Evolutionary conservation across 2,888 invertebrate genomes (phyloP), one percentile per base, ranked within the genome.

Genomic region (Ormia ochracea): DNA sequence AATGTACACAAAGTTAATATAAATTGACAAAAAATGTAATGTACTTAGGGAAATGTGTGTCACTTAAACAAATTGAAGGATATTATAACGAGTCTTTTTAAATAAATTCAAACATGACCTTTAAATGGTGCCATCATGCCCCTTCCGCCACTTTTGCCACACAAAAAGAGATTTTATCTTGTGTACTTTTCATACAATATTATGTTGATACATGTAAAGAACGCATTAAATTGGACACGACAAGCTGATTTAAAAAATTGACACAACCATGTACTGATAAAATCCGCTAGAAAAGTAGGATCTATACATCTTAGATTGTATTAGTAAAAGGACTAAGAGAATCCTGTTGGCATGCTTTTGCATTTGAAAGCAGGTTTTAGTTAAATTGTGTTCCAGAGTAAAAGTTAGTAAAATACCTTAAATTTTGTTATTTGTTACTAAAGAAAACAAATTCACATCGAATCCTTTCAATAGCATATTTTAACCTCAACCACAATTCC

Each of bases 401-500:
- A 10, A 4, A 5, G 21, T 12, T 2, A 12, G 1, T 23, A 4
- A n/a, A 23, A 23, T 23, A 50, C 6, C 3, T 14, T 28, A 26
- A n/a, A 26, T 14, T 23, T 50, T 28, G 3, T 28, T 28, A 28
- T 14, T 50, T 28, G 28, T 50, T 14, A 28, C 17, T 41, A 26
- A 14, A 23, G 0, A 38, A 5, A 38, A 38, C 7, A 33, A 9
- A 38, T 21, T n/a, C 1, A 38, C 21, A 54, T 54, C 54, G 38
- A 70, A 36, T 69, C 59, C 21, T 70, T 66, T 65, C 19, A 17
- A 12, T 38, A 43, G 9, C 19, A 28, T 56, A 12, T 2, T 21
- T 31, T 43, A 38, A 56, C 12, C 54, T 5, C 6, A 54, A 59
- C 45, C 36, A 26, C 19, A 19, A 85, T 87, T 87, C 86, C 87